phyloP scores from a whole-genome alignment of 2,797 vertebrate species.

The Betta splendens region DNA sequence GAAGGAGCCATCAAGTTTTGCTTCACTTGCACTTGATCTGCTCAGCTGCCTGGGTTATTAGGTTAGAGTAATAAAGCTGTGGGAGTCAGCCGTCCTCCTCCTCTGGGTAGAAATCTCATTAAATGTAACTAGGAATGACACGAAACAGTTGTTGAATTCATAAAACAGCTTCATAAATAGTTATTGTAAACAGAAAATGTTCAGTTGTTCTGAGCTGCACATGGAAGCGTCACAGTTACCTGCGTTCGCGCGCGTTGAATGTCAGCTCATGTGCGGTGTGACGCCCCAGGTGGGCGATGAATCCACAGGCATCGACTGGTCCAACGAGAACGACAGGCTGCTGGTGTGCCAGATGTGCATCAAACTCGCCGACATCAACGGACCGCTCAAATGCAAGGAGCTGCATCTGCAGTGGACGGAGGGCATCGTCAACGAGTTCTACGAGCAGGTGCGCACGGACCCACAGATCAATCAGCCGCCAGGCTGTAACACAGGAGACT shows the following conservation, averaged over 20 bases:
- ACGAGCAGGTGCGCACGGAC: slow-evolving; percentile 88
- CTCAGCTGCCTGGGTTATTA: slow-evolving; percentile 33
- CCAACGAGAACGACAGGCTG: slow-evolving; percentile 95
- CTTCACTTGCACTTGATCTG: slow-evolving; percentile 22
- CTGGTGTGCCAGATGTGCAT: slow-evolving; percentile 99
- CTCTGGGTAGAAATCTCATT: slow-evolving; percentile 26
- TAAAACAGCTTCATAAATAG: neutral
- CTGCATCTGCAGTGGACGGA: slow-evolving; percentile 97
- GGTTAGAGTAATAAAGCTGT: slow-evolving; percentile 28
- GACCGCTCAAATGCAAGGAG: slow-evolving; percentile 94
- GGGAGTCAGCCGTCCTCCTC: slow-evolving; percentile 1
- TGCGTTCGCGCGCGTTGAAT: slow-evolving; percentile 9
- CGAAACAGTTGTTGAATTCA: neutral
- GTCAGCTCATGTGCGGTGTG: slow-evolving; percentile 14
- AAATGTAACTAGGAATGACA: slow-evolving; percentile 16
- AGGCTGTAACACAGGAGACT: no score
- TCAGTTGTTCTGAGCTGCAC: slow-evolving; percentile 11
- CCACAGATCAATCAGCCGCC: slow-evolving; percentile 12
- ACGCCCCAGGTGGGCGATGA: slow-evolving; percentile 90
- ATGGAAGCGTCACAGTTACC: slow-evolving; percentile 14
- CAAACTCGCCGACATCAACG: slow-evolving; percentile 97
- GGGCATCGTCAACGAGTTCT: slow-evolving; percentile 98
- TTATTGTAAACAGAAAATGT: neutral
- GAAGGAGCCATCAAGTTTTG: slow-evolving; percentile 39
- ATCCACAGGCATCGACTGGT: slow-evolving; percentile 94